Percentiles rank a stretch among this genome's conserved stretches.
Conservation (phyloP, 2,797 vertebrate species). For the Sebastolobus alascanus region DNA sequence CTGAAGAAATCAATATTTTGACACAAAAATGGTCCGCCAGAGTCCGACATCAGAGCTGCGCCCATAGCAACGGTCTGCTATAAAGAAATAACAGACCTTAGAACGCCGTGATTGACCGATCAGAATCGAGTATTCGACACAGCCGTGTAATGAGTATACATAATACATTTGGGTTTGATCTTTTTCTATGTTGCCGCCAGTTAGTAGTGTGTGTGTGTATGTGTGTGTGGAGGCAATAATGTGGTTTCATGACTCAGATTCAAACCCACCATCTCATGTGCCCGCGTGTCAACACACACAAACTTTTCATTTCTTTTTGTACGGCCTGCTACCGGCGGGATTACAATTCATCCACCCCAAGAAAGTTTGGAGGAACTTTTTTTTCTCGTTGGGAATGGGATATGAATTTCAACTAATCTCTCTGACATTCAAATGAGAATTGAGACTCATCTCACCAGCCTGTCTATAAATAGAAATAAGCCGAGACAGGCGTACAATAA, state of each 20-base stretch:
- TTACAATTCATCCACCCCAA: neutral
- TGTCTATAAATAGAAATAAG: slow-evolving; percentile 66
- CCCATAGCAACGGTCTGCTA: no score
- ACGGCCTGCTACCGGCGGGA: slow-evolving; percentile 13
- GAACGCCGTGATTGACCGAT: no score
- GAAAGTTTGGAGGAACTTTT: slow-evolving; percentile 20
- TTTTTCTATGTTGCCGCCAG: neutral
- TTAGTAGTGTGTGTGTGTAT: neutral
- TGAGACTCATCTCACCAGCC: slow-evolving; percentile 41
- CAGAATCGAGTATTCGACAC: no score
- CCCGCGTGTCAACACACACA: neutral
- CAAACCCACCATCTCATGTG: slow-evolving; percentile 10
- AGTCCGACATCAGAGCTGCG: no score
- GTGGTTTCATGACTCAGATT: slow-evolving; percentile 21
- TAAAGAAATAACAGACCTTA: no score
- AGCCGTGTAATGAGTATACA: no score
- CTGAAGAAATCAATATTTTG: no score
- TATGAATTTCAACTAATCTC: slow-evolving; percentile 56
- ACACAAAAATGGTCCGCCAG: no score
- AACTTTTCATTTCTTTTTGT: slow-evolving; percentile 25
- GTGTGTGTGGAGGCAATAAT: neutral
- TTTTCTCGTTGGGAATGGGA: slow-evolving; percentile 28
- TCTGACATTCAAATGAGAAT: slow-evolving; percentile 51
- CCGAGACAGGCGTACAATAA: slow-evolving; percentile 13
- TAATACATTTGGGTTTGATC: neutral